phyloP scores from a whole-genome alignment of 2,113 vertebrate species.

The Cepphus grylle region DNA sequence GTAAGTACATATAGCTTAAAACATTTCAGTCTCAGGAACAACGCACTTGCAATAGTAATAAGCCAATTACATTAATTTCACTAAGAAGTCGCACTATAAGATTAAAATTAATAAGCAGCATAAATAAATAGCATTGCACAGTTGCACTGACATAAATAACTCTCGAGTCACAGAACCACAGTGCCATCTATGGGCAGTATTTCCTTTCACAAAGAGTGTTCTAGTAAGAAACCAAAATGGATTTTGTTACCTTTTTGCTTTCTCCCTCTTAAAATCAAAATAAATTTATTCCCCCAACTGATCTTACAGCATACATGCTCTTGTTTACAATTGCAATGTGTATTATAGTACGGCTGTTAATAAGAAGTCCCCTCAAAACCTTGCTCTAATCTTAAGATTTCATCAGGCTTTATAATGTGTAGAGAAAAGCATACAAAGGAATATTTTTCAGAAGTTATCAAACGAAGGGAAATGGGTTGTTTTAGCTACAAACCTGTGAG shows the following conservation, averaged over 20 bases:
- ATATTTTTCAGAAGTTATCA: background rate
- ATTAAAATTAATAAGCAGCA: background rate
- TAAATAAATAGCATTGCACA: background rate
- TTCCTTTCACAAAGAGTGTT: background rate
- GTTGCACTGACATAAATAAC: background rate
- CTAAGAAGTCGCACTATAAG: background rate
- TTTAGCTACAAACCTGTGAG: background rate
- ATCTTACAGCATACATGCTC: background rate
- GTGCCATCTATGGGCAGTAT: constrained; percentile 55
- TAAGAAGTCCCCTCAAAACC: background rate
- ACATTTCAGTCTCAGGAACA: background rate
- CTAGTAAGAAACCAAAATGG: background rate
- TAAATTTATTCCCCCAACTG: background rate
- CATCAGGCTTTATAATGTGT: background rate
- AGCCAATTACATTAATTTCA: background rate
- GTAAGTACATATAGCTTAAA: background rate
- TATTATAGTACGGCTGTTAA: constrained; percentile 5
- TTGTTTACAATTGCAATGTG: background rate
- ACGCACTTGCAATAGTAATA: background rate
- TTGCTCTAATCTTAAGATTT: background rate
- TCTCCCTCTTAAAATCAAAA: background rate
- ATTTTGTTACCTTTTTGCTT: background rate
- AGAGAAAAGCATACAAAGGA: background rate
- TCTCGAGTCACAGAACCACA: constrained; percentile 6
- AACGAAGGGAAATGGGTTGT: background rate